Evolutionary conservation across 1,140 invertebrate genomes (phyloP), one percentile per base, ranked within the genome.

Genomic region (Brachionus sp.): DNA sequence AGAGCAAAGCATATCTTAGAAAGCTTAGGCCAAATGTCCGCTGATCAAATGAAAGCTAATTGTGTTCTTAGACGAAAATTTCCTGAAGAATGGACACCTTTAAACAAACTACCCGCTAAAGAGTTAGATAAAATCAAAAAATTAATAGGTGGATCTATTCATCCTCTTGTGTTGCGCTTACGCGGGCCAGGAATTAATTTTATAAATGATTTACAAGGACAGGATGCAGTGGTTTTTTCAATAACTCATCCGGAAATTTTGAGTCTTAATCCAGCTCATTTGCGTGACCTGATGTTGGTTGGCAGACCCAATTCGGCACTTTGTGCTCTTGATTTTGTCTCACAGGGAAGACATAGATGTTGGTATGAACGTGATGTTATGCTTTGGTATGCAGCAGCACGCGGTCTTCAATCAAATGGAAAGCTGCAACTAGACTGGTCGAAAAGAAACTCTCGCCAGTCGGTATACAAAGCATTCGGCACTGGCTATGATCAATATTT

Each of bases 261-360:
- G 64, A 33, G 4, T 12, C 33, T 66, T n/a, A 37, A 66, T 37
- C 64, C 64, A 33, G 64, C 64, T 66, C 25, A 66, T 66, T 16
- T 66, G 10, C 25, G 64, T 33, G 64, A 66, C 64, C 33, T 66
- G 3, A 66, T 66, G 64, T 66, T 66, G n/a, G 33, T 66, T 66
- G 64, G 64, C n/a, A 0, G 64, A 23, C 64, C 64, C 23, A 66
- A 66, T 66, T 66, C 64, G 12, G 64, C 64, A 3, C 64, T 66
- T 37, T 66, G 64, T 66, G 64, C 64, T 66, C 64, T 66, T 66
- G 64, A 66, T 66, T 66, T 66, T 66, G 64, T 66, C 2, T 66
- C 64, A 9, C 64, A 66, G 33, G 64, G 64, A 13, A 66, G 64
- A 33, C 64, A 66, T 23, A 29, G 64, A 33, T 66, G 64, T 16